Evolutionary conservation across 2,113 vertebrate species (phyloP), one percentile per base, ranked within the genome.

Genomic region (Lophochroa leadbeateri): DNA sequence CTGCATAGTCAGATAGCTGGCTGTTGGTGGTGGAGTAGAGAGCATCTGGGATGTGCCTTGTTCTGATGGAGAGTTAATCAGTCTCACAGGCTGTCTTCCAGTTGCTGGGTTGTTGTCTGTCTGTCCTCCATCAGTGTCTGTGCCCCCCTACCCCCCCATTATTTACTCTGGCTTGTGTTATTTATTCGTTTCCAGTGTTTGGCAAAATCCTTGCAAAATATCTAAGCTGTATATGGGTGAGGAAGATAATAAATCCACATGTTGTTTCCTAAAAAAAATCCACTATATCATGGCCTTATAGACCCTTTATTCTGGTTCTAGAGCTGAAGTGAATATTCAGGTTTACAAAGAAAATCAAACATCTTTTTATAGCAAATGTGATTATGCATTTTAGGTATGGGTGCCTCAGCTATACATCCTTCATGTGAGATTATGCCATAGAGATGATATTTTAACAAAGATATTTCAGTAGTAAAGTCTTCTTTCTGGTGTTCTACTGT

Each of bases 111-210:
- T 10, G 8, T n/a, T 20, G 13, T 57, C 31, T 57, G 31, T 57
- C 8, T 9, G 31, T 57, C 31, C 19, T 57, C 31, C 31, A 8
- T 57, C 31, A 4, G 19, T 57, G 31, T n/a, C 12, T 57, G 31
- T 19, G 8, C 37, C 24, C 79, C 6, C 2, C 2, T 1, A 4
- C 9, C 3, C 1, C 4, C 11, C 3, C 1, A 1, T 35, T 19
- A 53, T 81, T 92, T 81, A 31, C 46, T 94, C 86, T 60, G 39
- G 11, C 31, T 70, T 57, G 41, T 0, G 1, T 87, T 72, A 58
- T 69, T 52, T 69, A 16, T 24, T 76, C 6, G 39, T 83, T 83
- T 82, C 21, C 46, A 37, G 17, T 61, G 21, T 13, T 28, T 84
- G 20, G n/a, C 17, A 88, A 95, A 81, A 88, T 57, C 37, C 17